Conservation (phyloP, 2,113 vertebrate genomes). For the Sturnira hondurensis region DNA sequence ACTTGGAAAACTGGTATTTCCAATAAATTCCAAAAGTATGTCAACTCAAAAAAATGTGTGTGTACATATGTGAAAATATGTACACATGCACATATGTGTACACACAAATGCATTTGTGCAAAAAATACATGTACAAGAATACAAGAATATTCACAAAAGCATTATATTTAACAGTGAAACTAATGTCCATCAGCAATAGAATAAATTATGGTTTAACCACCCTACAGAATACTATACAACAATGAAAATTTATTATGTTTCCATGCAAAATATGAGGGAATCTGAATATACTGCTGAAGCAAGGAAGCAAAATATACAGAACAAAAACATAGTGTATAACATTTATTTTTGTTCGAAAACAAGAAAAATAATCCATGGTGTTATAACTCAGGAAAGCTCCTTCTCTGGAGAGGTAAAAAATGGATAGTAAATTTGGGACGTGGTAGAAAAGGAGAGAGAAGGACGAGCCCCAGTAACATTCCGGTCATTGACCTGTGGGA, state of each 20-base stretch:
- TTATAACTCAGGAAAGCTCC: neutral
- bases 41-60: neutral
- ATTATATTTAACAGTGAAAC: neutral
- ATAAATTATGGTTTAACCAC: neutral
- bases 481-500: neutral
- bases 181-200: neutral
- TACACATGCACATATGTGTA: neutral
- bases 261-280: neutral
- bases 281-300: neutral
- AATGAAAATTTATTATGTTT: neutral
- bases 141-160: neutral
- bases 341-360: neutral
- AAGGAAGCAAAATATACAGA: neutral
- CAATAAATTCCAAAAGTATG: neutral
- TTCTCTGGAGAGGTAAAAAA: neutral
- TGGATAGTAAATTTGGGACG: neutral
- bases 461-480: neutral
- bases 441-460: neutral
- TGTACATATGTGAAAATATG: neutral
- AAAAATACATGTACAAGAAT: neutral
- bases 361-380: neutral
- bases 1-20: neutral
- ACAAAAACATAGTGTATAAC: neutral
- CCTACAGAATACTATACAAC: neutral
- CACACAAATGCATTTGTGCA: neutral